These are phyloP conservation scores for Papilio helenus DNA, from an alignment of 1,140 invertebrate species.

Conservation along the genomic window DNA sequence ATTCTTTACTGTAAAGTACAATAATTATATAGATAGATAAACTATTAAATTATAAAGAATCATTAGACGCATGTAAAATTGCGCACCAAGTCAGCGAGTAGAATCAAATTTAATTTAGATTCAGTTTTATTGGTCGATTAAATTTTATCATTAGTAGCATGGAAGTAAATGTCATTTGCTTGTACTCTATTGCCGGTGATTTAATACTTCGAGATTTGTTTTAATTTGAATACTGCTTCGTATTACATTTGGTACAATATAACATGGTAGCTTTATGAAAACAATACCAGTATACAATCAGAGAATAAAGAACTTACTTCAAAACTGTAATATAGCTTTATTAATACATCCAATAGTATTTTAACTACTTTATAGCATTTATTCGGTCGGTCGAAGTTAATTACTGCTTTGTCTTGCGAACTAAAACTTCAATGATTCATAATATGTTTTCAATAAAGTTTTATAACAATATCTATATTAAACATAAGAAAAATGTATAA, in stretches of 20 bases:
- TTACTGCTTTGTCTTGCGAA: too few species aligned
- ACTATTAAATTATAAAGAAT: not conserved
- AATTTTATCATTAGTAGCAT: conserved; percentile 35
- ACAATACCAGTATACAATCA: not conserved
- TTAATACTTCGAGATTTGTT: conserved; percentile 5
- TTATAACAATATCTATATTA: not conserved
- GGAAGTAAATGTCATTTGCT: conserved; percentile 24
- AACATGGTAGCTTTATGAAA: not conserved
- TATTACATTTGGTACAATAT: not conserved
- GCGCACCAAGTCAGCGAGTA: conserved; percentile 25
- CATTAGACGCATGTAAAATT: conserved; percentile 39
- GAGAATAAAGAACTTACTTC: not conserved
- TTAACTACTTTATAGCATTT: not conserved
- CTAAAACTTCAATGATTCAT: too few species aligned
- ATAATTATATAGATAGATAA: not conserved
- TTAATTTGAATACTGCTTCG: not conserved
- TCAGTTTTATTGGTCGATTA: conserved; percentile 37
- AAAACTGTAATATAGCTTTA: not conserved
- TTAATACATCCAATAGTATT: not conserved
- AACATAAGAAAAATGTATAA: not conserved
- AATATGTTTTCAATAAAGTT: not conserved
- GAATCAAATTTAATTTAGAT: conserved; percentile 25
- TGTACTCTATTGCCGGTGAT: not conserved
- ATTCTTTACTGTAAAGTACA: not conserved
- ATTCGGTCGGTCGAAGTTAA: not conserved